These are phyloP conservation scores for Eupithecia inturbata DNA, from an alignment of 2,888 invertebrate genomes.

Conservation along the genomic window DNA sequence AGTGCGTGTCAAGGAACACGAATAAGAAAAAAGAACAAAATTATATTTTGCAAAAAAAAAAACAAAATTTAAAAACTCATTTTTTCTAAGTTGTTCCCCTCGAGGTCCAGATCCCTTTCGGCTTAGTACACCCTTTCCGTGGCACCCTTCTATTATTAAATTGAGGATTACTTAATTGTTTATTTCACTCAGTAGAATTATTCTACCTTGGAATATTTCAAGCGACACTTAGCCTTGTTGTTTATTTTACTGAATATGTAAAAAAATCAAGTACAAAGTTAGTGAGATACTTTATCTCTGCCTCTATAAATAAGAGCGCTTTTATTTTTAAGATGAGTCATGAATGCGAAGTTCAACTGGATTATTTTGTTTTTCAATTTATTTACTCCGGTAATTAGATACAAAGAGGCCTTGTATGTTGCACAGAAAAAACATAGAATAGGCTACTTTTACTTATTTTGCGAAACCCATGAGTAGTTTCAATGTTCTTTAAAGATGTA, in stretches of 20 bases:
- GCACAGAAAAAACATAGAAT: conserved; percentile 47
- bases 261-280: conserved; percentile 8
- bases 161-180: background rate
- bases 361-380: conserved; percentile 44
- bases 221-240: background rate
- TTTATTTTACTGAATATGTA: background rate
- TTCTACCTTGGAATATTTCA: background rate
- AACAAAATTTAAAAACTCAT: too few relatives aligned
- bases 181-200: background rate
- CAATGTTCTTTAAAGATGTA: background rate
- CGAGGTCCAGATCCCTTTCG: too few relatives aligned
- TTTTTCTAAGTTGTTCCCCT: too few relatives aligned
- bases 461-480: background rate
- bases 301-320: conserved; percentile 25
- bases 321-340: conserved; percentile 42
- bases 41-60: too few relatives aligned
- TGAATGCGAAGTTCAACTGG: conserved; percentile 34
- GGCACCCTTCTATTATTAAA: too few relatives aligned
- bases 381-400: conserved; percentile 58
- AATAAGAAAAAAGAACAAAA: too few relatives aligned
- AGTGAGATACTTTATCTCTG: conserved; percentile 16
- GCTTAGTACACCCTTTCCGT: too few relatives aligned
- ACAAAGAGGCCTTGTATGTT: conserved; percentile 57
- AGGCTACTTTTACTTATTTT: conserved; percentile 26
- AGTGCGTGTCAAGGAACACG: too few relatives aligned